phyloP scores from a whole-genome alignment of 2,888 invertebrate species.

The Drosophila quasianomalipes region DNA sequence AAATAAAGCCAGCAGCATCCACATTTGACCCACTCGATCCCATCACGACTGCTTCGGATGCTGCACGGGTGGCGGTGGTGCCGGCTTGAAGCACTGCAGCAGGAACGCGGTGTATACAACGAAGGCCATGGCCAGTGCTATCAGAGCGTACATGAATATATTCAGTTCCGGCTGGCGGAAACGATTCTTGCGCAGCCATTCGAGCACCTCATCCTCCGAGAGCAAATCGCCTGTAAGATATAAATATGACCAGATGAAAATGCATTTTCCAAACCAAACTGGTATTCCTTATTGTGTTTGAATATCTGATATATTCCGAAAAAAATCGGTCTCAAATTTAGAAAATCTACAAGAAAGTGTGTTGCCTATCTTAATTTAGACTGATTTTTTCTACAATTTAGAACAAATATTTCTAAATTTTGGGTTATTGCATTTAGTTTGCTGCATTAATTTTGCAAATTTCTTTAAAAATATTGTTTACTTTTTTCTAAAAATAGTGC shows the following conservation, averaged over 20 bases:
- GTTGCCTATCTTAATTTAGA: not conserved
- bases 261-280: not conserved
- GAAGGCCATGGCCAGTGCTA: slow-evolving; percentile 94
- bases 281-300: not conserved
- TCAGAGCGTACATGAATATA: slow-evolving; percentile 96
- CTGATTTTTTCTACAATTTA: not conserved
- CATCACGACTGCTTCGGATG: slow-evolving; percentile 85
- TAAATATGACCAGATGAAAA: not conserved
- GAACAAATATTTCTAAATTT: not conserved
- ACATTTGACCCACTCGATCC: slow-evolving; percentile 7
- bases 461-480: not conserved
- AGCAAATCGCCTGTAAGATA: slow-evolving; percentile 90
- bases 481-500: not conserved
- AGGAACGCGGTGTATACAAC: slow-evolving; percentile 96
- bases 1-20: slow-evolving; percentile 43
- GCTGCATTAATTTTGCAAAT: not conserved
- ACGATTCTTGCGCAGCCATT: slow-evolving; percentile 96
- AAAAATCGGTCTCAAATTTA: accelerated
- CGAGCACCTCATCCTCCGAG: slow-evolving; percentile 94
- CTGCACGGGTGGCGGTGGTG: slow-evolving; percentile 87
- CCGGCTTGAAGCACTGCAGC: slow-evolving; percentile 94
- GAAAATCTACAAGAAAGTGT: not conserved
- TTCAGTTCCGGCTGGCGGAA: slow-evolving; percentile 97
- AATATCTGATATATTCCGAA: not conserved
- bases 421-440: not conserved